Percentiles rank a stretch among this genome's conserved stretches.
These are phyloP conservation scores for Falco concolor DNA, from an alignment of 2,797 vertebrate species.

Conservation along the genomic window DNA sequence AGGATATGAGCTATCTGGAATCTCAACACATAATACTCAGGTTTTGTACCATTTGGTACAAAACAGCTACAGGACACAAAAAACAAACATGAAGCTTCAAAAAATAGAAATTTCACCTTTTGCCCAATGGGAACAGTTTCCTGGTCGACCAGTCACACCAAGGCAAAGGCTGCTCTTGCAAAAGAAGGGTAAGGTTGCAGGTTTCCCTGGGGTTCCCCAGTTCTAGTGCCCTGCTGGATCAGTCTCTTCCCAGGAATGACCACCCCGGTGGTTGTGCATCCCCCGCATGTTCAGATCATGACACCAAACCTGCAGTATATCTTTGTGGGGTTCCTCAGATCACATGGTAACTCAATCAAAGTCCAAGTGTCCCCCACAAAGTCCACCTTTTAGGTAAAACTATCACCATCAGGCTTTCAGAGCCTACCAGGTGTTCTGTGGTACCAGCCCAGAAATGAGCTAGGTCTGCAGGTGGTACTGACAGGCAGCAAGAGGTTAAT, in stretches of 20 bases:
- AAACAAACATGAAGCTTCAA: neutral
- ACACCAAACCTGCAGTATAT: neutral
- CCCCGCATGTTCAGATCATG: rapidly evolving
- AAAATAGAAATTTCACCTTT: neutral
- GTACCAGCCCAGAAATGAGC: neutral
- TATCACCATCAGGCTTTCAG: neutral
- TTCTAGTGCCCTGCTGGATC: neutral
- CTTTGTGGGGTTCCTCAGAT: neutral
- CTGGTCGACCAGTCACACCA: rapidly evolving
- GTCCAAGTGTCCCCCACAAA: neutral
- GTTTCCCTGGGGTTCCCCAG: neutral
- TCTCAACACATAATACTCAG: neutral
- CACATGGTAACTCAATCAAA: neutral
- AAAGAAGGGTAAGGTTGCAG: neutral
- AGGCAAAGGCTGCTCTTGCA: neutral
- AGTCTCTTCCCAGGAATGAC: rapidly evolving
- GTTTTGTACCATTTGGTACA: neutral
- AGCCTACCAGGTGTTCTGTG: neutral
- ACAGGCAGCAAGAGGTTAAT: neutral
- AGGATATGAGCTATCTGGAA: neutral
- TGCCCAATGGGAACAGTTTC: neutral
- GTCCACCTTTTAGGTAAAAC: neutral
- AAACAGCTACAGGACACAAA: neutral
- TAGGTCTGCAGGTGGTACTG: neutral
- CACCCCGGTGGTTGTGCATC: neutral